Conservation (phyloP, 2,888 invertebrate species). For the Tanytarsus gracilentus region DNA sequence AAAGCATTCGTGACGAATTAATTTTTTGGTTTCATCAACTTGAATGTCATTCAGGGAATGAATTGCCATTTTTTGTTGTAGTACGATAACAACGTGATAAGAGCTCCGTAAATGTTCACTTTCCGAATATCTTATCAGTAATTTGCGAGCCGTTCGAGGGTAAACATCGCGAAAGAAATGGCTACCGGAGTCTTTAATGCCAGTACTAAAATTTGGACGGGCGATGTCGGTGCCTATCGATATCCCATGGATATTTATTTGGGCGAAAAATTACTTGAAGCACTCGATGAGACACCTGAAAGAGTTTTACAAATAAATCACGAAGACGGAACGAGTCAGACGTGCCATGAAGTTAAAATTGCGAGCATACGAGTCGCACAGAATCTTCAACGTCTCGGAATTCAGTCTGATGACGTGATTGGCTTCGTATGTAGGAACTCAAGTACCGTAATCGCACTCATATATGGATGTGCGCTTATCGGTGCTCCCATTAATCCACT, state of each 20-base stretch:
- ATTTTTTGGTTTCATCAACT: too few species aligned
- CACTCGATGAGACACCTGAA: slow-evolving; percentile 10
- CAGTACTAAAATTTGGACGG: slow-evolving; percentile 9
- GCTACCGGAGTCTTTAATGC: slow-evolving; percentile 10
- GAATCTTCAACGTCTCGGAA: slow-evolving; percentile 30
- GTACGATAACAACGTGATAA: too few species aligned
- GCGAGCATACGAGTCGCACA: slow-evolving; percentile 28
- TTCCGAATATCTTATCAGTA: too few species aligned
- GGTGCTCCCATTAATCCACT: slow-evolving; percentile 39
- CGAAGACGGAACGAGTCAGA: slow-evolving; percentile 5
- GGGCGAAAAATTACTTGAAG: slow-evolving; percentile 16
- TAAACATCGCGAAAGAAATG: slow-evolving; percentile 19
- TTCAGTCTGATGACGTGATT: slow-evolving; percentile 31
- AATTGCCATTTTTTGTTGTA: too few species aligned
- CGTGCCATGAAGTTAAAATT: slow-evolving; percentile 22
- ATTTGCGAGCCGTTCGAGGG: too few species aligned
- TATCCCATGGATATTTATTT: slow-evolving; percentile 20
- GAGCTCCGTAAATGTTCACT: too few species aligned
- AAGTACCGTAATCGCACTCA: slow-evolving; percentile 36
- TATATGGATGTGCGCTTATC: slow-evolving; percentile 33
- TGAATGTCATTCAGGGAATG: too few species aligned
- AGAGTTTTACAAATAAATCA: slow-evolving; percentile 29
- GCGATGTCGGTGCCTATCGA: background rate
- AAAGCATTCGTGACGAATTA: too few species aligned
- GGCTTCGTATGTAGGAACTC: slow-evolving; percentile 39